Conservation (phyloP, 2,888 invertebrate genomes). For the Pterostichus madidus region DNA sequence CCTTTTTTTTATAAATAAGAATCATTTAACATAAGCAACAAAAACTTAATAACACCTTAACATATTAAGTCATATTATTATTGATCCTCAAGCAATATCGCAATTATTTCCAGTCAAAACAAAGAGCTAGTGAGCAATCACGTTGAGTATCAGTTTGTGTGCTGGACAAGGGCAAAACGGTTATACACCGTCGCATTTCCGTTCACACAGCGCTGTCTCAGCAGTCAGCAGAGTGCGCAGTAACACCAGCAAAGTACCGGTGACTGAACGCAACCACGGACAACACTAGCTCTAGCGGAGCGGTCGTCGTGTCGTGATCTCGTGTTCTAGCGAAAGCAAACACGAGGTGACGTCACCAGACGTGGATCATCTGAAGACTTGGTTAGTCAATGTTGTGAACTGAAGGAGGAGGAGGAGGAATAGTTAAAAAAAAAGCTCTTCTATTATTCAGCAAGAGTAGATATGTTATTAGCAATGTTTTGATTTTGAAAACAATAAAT, state of each 20-base stretch:
- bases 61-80: no score
- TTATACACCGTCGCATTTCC: constrained; percentile 36
- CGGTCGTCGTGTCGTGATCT: background rate
- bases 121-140: constrained; percentile 23
- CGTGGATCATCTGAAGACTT: constrained; percentile 12
- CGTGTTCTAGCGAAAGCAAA: background rate
- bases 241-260: constrained; percentile 4
- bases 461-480: no score
- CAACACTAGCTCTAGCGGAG: constrained; percentile 2
- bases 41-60: no score
- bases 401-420: no score
- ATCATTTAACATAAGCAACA: no score
- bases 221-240: constrained; percentile 24
- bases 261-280: constrained; percentile 42
- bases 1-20: no score
- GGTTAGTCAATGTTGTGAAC: no score
- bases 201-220: constrained; percentile 43
- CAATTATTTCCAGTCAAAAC: constrained; percentile 42
- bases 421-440: no score
- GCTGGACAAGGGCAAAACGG: constrained; percentile 39
- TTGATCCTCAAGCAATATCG: constrained; percentile 21
- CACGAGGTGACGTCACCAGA: constrained; percentile 22
- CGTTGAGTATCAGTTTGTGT: constrained; percentile 11
- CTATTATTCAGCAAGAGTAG: no score
- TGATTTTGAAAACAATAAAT: no score